These are phyloP conservation scores for Harpalus rubripes DNA, from an alignment of 2,888 invertebrate genomes.

Conservation along the genomic window DNA sequence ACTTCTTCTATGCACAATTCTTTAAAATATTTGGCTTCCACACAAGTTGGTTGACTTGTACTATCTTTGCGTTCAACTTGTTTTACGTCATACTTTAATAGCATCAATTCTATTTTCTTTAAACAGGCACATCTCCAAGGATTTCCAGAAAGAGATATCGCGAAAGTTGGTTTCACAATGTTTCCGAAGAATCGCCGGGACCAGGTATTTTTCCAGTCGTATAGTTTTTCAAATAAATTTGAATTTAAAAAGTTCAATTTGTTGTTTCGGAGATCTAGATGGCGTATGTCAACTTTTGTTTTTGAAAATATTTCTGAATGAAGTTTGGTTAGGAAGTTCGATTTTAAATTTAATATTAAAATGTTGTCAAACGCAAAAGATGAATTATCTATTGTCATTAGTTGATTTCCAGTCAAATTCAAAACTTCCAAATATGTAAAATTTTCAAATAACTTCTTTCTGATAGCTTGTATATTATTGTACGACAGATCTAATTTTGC, in stretches of 20 bases:
- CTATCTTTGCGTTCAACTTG: neutral
- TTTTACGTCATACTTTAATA: neutral
- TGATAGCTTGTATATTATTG: neutral
- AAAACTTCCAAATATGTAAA: neutral
- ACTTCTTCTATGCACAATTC: neutral
- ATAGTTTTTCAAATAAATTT: neutral
- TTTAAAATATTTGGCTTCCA: neutral
- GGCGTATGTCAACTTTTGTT: neutral
- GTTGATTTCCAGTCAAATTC: neutral
- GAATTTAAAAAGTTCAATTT: neutral
- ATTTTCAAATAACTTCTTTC: neutral
- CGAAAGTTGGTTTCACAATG: no score
- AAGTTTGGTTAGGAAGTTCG: neutral
- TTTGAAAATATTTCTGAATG: neutral
- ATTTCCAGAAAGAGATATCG: neutral
- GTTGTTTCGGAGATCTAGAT: neutral
- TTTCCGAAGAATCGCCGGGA: neutral
- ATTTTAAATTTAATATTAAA: neutral
- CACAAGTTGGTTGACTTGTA: neutral
- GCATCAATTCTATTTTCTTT: neutral
- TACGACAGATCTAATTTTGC: neutral
- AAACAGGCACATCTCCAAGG: neutral
- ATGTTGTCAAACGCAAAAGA: neutral
- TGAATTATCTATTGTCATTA: neutral
- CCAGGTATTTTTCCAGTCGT: neutral